A percentile compares a stretch with the other conserved stretches of the same genome.
Evolutionary conservation across 2,113 vertebrate genomes (phyloP).

Genomic region (Manacus vitellinus): DNA sequence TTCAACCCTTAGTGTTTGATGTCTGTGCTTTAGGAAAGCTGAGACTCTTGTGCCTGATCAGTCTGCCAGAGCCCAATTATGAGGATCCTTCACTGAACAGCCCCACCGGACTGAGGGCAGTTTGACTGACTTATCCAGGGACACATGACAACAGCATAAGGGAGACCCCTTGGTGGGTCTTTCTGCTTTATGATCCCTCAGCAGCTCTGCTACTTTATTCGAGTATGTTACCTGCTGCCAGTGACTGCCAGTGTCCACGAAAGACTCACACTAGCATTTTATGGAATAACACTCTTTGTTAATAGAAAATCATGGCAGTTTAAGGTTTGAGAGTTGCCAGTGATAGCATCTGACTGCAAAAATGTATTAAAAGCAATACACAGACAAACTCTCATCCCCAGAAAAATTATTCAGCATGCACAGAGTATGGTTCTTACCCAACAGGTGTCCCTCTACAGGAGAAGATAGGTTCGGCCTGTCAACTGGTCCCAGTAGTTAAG

Average conservation of each 20-base stretch:
- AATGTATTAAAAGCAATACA: background rate
- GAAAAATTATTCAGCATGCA: background rate
- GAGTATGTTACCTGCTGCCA: background rate
- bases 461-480: background rate
- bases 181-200: too few species aligned
- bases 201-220: background rate
- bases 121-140: too few species aligned
- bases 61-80: background rate
- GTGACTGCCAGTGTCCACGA: fast-evolving
- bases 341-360: background rate
- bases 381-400: background rate
- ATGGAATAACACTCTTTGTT: background rate
- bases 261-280: background rate
- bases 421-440: background rate
- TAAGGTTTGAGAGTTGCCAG: background rate
- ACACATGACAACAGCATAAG: background rate
- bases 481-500: background rate
- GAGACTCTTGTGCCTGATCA: background rate
- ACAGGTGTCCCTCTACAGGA: fast-evolving
- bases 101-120: background rate
- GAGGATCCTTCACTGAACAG: background rate
- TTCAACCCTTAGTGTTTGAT: background rate
- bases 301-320: background rate
- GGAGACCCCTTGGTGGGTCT: too few species aligned
- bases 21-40: background rate